phyloP scores from a whole-genome alignment of 64 coral and sea anemone species.

The Montipora cactus region DNA sequence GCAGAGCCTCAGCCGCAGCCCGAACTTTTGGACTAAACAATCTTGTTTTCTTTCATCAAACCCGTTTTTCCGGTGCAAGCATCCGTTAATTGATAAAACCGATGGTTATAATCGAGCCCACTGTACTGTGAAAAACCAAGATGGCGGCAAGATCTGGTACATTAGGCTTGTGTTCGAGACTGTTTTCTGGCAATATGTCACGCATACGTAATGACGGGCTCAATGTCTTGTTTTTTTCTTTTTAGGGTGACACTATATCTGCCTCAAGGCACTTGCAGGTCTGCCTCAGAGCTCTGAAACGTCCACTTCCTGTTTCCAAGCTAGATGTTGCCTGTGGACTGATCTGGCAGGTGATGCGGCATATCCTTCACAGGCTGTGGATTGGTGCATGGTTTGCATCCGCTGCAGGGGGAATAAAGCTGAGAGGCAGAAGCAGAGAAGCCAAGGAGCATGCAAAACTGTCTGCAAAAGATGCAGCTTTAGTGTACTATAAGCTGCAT shows the following conservation, averaged over 20 bases:
- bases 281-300: conserved; percentile 85
- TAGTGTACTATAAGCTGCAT: conserved; percentile 92
- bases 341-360: conserved; percentile 81
- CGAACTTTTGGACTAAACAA: too few species aligned
- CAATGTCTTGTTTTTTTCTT: not conserved
- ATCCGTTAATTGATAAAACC: too few species aligned
- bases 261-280: conserved; percentile 84
- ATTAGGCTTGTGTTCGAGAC: too few species aligned
- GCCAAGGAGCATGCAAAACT: conserved; percentile 79
- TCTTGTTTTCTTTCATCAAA: too few species aligned
- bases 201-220: too few species aligned
- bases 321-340: conserved; percentile 91
- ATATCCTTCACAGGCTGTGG: conserved; percentile 86
- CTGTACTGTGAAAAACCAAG: too few species aligned
- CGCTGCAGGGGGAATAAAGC: conserved; percentile 70
- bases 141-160: too few species aligned
- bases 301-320: conserved; percentile 93
- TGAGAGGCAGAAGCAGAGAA: conserved; percentile 39
- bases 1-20: too few species aligned
- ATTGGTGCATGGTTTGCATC: conserved; percentile 89
- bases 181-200: too few species aligned
- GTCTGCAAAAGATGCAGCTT: conserved; percentile 93
- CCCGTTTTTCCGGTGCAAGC: too few species aligned
- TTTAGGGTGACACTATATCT: conserved; percentile 90
- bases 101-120: too few species aligned